Evolutionary conservation across 1,140 invertebrate genomes (phyloP).

Genomic region (Solenopsis fugax): DNA sequence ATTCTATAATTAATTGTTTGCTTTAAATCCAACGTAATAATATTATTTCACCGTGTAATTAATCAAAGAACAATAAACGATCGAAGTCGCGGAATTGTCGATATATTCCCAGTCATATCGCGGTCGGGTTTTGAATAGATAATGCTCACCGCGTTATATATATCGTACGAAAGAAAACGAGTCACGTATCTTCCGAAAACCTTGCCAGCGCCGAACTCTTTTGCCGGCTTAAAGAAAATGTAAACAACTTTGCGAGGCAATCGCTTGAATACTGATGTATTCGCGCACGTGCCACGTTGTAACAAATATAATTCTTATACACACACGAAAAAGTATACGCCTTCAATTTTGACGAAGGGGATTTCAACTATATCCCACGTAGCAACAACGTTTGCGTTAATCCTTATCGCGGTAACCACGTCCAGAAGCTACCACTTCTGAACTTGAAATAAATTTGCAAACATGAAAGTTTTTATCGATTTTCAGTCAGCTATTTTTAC

Average conservation of each 20-base stretch:
- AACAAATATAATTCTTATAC: conserved; percentile 45
- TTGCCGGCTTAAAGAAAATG: conserved; percentile 51
- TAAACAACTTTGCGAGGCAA: conserved; percentile 51
- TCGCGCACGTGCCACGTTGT: conserved; percentile 35
- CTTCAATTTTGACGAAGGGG: conserved; percentile 9
- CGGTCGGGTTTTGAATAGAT: conserved; percentile 32
- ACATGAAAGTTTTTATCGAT: conserved; percentile 2
- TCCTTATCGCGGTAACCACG: background rate
- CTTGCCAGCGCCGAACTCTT: conserved; percentile 38
- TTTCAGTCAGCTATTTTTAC: background rate
- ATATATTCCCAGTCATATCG: background rate
- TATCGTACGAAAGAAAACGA: conserved; percentile 37
- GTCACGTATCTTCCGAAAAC: conserved; percentile 54
- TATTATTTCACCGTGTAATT: conserved; percentile 56
- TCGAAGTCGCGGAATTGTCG: conserved; percentile 46
- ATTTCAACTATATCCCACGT: background rate
- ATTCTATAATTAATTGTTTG: conserved; percentile 54
- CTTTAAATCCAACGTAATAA: conserved; percentile 51
- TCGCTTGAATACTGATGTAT: conserved; percentile 44
- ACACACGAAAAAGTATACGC: background rate
- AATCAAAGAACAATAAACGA: conserved; percentile 47
- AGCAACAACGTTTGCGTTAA: conserved; percentile 13
- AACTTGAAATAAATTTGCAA: background rate
- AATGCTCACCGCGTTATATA: conserved; percentile 13
- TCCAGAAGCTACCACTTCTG: background rate